These are phyloP conservation scores for Ursus arctos DNA, from an alignment of 2,113 vertebrate species.

Conservation along the genomic window DNA sequence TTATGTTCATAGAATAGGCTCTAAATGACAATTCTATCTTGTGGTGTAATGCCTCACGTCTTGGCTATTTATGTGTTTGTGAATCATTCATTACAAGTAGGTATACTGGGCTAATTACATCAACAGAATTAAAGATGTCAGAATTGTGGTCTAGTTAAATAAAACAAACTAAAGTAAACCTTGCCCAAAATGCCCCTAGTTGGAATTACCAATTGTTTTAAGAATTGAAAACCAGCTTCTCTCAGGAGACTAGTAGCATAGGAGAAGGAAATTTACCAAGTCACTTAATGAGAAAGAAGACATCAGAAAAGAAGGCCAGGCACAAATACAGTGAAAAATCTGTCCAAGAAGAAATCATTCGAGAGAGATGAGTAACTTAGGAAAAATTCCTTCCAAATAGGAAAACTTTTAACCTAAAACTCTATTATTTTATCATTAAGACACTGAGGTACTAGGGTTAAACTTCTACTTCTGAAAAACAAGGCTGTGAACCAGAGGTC, in stretches of 20 bases:
- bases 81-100: background rate
- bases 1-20: background rate
- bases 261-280: background rate
- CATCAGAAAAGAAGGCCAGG: background rate
- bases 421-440: background rate
- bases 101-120: background rate
- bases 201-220: background rate
- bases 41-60: background rate
- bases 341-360: background rate
- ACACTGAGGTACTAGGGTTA: background rate
- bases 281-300: background rate
- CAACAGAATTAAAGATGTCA: background rate
- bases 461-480: background rate
- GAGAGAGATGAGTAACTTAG: background rate
- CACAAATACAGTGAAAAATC: background rate
- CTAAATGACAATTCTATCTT: background rate
- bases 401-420: background rate
- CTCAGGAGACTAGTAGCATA: background rate
- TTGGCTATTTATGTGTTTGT: background rate
- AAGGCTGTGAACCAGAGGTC: background rate
- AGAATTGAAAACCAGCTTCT: background rate
- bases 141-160: background rate
- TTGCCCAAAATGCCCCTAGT: fast-evolving
- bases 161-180: background rate
- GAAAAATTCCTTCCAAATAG: background rate